Evolutionary conservation across 2,888 invertebrate species (phyloP).

Genomic region (Caenorhabditis panamensis): DNA sequence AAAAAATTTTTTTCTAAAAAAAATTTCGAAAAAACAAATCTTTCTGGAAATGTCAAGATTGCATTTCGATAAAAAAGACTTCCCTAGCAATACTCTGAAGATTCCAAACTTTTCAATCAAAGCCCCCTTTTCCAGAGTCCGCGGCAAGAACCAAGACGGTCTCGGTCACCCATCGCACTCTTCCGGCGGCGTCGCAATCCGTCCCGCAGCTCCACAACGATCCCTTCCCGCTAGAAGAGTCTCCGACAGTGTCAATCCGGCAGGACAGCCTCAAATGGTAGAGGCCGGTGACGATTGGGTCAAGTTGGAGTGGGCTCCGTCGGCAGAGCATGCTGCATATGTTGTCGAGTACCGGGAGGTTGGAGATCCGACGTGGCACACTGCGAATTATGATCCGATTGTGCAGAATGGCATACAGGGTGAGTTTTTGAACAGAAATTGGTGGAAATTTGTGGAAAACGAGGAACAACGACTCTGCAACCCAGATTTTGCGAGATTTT

Average conservation of each 20-base stretch:
- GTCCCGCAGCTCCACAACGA: conserved; percentile 63
- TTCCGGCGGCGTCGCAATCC: conserved; percentile 53
- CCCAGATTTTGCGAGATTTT: too few species aligned
- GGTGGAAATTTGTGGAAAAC: neutral
- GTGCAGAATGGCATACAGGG: conserved; percentile 74
- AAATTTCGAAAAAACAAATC: too few species aligned
- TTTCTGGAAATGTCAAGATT: too few species aligned
- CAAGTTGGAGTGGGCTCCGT: conserved; percentile 77
- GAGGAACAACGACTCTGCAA: too few species aligned
- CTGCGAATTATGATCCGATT: conserved; percentile 75
- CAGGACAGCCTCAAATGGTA: conserved; percentile 73
- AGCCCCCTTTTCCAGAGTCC: conserved; percentile 66
- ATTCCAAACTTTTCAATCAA: too few species aligned
- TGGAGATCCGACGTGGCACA: conserved; percentile 77
- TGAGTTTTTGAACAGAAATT: conserved; percentile 18
- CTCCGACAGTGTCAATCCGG: conserved; percentile 47
- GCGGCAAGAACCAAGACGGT: conserved; percentile 78
- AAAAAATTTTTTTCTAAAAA: too few species aligned
- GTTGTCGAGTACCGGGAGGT: conserved; percentile 79
- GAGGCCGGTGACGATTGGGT: conserved; percentile 80
- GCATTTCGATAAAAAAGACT: too few species aligned
- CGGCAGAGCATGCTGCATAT: conserved; percentile 71
- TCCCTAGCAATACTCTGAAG: too few species aligned
- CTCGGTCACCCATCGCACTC: conserved; percentile 64
- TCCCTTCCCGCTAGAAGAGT: conserved; percentile 45